Conservation (phyloP, 2,113 vertebrate genomes). For the Paramisgurnus dabryanus region DNA sequence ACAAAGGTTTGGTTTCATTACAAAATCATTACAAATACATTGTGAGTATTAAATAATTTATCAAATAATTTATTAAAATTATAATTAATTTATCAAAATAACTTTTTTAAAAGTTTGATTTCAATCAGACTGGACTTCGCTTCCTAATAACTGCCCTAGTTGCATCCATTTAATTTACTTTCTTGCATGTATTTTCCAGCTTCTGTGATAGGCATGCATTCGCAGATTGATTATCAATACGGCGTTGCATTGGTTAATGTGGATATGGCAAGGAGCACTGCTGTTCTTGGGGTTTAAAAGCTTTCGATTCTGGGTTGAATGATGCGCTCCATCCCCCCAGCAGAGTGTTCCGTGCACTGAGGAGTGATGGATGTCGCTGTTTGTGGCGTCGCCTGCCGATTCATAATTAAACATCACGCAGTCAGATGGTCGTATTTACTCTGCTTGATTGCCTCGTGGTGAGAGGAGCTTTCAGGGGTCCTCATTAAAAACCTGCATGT, state of each 20-base stretch:
- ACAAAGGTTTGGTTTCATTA: too few species aligned
- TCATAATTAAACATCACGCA: conserved; percentile 50
- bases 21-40: too few species aligned
- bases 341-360: not conserved
- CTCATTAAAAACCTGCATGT: conserved; percentile 40
- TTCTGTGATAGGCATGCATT: not conserved
- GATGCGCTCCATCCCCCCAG: not conserved
- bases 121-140: too few species aligned
- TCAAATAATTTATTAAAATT: too few species aligned
- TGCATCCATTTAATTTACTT: not conserved
- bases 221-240: conserved; percentile 3
- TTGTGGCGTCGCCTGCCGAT: conserved; percentile 21
- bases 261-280: not conserved
- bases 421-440: conserved; percentile 49
- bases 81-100: too few species aligned
- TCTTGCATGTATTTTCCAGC: not conserved
- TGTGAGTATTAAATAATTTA: too few species aligned
- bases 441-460: conserved; percentile 47
- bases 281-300: conserved; percentile 38
- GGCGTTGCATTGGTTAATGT: not conserved
- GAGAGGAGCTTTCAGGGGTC: conserved; percentile 34
- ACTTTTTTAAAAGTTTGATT: too few species aligned
- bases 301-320: conserved; percentile 40
- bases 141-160: not conserved
- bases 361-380: conserved; percentile 36